These are phyloP conservation scores for Sebastes ruberrimus DNA, from an alignment of 2,797 vertebrate species.

Conservation along the genomic window DNA sequence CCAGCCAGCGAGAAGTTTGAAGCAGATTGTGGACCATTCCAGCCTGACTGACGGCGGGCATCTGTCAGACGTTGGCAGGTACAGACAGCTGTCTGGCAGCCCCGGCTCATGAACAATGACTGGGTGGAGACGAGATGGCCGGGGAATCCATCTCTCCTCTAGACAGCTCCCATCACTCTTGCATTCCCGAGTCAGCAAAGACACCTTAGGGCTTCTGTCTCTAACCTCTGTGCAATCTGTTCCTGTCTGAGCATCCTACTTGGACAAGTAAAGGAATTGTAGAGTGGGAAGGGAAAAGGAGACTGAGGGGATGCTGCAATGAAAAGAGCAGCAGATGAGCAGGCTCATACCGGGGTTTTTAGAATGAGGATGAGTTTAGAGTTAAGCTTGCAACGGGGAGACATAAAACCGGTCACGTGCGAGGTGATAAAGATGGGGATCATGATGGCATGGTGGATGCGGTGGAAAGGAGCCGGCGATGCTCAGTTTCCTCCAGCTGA, in stretches of 20 bases:
- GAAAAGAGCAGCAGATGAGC: conserved; percentile 28
- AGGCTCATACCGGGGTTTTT: not conserved
- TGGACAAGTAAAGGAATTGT: conserved; percentile 11
- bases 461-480: conserved; percentile 6
- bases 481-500: conserved; percentile 45
- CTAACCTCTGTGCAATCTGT: conserved; percentile 41
- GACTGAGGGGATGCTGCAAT: conserved; percentile 10
- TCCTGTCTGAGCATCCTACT: conserved; percentile 30
- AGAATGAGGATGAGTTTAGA: conserved; percentile 13
- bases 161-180: conserved; percentile 70
- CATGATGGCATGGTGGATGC: conserved; percentile 17
- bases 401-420: conserved; percentile 31
- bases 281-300: not conserved
- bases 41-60: conserved; percentile 63
- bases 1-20: conserved; percentile 19
- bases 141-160: conserved; percentile 68
- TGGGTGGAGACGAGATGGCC: conserved; percentile 57
- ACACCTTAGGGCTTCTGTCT: conserved; percentile 38
- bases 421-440: conserved; percentile 39
- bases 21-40: conserved; percentile 43
- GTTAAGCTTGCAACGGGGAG: not conserved
- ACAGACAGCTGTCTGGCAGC: conserved; percentile 74
- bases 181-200: conserved; percentile 42
- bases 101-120: conserved; percentile 71
- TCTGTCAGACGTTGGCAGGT: conserved; percentile 71